Conservation (phyloP, 2,797 vertebrate genomes). For the Sebastes variabilis region DNA sequence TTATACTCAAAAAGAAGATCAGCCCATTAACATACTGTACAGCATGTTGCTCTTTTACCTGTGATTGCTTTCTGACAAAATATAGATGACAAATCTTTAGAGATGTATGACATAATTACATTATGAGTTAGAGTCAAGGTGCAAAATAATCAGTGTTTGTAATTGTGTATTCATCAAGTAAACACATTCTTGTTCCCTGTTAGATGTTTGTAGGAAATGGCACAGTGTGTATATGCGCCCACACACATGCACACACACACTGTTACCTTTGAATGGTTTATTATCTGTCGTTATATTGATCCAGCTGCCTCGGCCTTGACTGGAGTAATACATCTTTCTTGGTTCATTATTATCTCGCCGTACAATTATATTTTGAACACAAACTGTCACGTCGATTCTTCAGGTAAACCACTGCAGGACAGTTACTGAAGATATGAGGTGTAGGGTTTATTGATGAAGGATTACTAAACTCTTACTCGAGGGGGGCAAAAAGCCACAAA, state of each 20-base stretch:
- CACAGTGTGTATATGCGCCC: neutral
- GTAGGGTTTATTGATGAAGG: conserved; percentile 26
- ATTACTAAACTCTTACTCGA: conserved; percentile 28
- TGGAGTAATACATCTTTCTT: conserved; percentile 36
- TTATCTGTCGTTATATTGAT: conserved; percentile 42
- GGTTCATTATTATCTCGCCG: conserved; percentile 26
- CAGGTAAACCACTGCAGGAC: conserved; percentile 5
- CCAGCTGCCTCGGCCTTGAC: conserved; percentile 40
- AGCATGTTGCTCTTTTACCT: neutral
- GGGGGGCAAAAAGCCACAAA: conserved; percentile 3
- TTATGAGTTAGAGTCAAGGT: conserved; percentile 3
- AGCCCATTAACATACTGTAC: conserved; percentile 6
- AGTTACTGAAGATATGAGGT: conserved; percentile 12
- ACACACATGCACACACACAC: conserved; percentile 12
- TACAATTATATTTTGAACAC: conserved; percentile 27
- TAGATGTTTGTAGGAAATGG: conserved; percentile 22
- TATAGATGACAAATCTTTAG: conserved; percentile 20
- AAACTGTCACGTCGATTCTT: conserved; percentile 23
- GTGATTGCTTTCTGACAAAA: conserved; percentile 15
- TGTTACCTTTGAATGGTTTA: conserved; percentile 31
- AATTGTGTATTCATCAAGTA: conserved; percentile 5
- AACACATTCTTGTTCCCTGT: conserved; percentile 12
- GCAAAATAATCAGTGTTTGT: conserved; percentile 7
- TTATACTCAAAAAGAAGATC: conserved; percentile 16
- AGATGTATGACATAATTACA: conserved; percentile 8